Conservation (phyloP, 1,140 invertebrate genomes). For the Trichoplusia ni region DNA sequence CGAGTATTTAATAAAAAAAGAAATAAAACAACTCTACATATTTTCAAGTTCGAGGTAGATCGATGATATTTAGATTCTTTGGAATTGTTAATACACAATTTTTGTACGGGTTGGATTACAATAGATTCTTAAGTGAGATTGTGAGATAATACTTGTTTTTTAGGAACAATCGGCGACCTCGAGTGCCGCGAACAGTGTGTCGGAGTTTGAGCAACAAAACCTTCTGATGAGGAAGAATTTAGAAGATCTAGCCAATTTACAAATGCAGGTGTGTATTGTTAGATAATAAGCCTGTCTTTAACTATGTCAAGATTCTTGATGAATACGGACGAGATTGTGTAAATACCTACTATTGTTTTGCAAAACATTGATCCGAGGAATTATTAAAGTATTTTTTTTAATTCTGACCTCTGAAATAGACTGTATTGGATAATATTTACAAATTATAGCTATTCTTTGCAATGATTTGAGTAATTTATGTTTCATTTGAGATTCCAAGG, state of each 20-base stretch:
- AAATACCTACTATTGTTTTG: conserved; percentile 13
- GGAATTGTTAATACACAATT: conserved; percentile 26
- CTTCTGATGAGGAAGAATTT: conserved; percentile 79
- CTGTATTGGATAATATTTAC: too few species aligned
- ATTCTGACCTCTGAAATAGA: too few species aligned
- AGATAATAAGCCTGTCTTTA: conserved; percentile 8
- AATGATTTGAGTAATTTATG: too few species aligned
- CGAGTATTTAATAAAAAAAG: conserved; percentile 1
- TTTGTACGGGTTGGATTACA: conserved; percentile 27
- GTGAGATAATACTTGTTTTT: conserved; percentile 27
- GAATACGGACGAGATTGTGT: conserved; percentile 19
- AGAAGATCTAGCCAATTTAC: conserved; percentile 79
- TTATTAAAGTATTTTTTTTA: too few species aligned
- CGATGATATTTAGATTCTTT: conserved; percentile 28
- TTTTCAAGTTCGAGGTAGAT: conserved; percentile 13
- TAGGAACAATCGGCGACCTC: conserved; percentile 79
- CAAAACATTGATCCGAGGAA: too few species aligned
- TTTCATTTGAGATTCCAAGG: too few species aligned
- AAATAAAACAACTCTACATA: conserved; percentile 15
- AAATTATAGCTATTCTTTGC: too few species aligned
- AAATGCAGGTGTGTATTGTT: conserved; percentile 67
- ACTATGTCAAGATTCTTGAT: conserved; percentile 17
- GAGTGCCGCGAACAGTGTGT: conserved; percentile 78
- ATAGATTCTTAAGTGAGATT: conserved; percentile 30
- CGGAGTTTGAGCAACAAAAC: conserved; percentile 78